Evolutionary conservation across 2,113 vertebrate species (phyloP), one percentile per base, ranked within the genome.

Genomic region (Fulmarus glacialis): DNA sequence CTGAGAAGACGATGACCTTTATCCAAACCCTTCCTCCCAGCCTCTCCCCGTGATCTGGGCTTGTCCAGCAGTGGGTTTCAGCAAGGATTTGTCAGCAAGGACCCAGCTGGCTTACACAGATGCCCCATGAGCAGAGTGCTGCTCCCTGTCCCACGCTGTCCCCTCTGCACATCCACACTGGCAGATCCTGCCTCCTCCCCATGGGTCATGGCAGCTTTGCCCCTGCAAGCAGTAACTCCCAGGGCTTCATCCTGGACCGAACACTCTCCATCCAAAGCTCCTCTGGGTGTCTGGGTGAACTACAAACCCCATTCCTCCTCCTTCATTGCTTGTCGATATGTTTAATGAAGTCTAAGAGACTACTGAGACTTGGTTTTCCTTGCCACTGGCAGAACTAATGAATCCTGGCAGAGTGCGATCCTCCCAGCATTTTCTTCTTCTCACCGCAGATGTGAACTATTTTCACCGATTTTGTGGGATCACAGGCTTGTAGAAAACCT

Each of bases 281-380:
- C 45, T 83, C 50, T 79, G 47, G 3, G 42, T 40, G 52, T 52
- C 47, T 40, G 36, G 26, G 21, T 63, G 43, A 47, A 59, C 84
- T 79, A 71, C 24, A 87, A 64, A 82, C 23, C 11, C 40, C 34
- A 64, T 43, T 72, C 23, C 60, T 84, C 17, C 43, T 82, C 40
- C 43, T 88, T 82, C 4, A 6, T 3, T 56, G 29, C 34, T 64
- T 82, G 47, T 38, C 38, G 8, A 63, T 81, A 82, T 6, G 9
- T 73, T 74, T 79, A 95, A 89, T 72, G 81, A 89, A 96, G 83
- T 85, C 68, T 75, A 72, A 79, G 89, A 79, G 47, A 79, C 59
- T 68, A 81, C 38, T 40, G 86, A 68, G 80, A 93, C 52, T 38
- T 48, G 40, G 29, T 82, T 94, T 94, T 84, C 53, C 47, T 84